These are phyloP conservation scores for Rhinoderma darwinii DNA, from an alignment of 2,113 vertebrate genomes.

Conservation along the genomic window DNA sequence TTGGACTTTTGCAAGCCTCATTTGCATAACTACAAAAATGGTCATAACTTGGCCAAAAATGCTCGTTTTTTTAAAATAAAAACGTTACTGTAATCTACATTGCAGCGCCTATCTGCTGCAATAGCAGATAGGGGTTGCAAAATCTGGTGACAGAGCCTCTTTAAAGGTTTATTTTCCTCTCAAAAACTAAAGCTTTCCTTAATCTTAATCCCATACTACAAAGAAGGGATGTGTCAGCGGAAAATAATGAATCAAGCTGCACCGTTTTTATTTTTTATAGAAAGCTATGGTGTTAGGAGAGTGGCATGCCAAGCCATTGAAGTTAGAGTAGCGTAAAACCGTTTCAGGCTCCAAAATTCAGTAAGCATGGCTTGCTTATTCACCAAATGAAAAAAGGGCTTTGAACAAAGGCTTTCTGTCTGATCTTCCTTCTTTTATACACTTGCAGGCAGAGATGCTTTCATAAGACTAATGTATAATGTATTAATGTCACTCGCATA, in stretches of 20 bases:
- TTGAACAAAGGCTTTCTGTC: conserved; percentile 57
- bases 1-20: too few species aligned
- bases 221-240: conserved; percentile 31
- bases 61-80: too few species aligned
- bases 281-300: conserved; percentile 16
- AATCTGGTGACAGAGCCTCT: too few species aligned
- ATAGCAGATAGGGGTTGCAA: too few species aligned
- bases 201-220: conserved; percentile 29
- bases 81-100: too few species aligned
- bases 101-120: too few species aligned
- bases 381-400: conserved; percentile 52
- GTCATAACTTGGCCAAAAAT: too few species aligned
- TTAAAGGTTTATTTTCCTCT: not conserved
- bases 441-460: conserved; percentile 27
- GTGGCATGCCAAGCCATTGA: conserved; percentile 48
- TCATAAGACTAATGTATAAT: conserved; percentile 48
- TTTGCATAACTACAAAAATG: too few species aligned
- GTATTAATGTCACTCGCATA: conserved; percentile 43
- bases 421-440: conserved; percentile 48
- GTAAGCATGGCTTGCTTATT: conserved; percentile 44
- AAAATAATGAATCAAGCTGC: conserved; percentile 45
- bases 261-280: conserved; percentile 32
- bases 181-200: conserved; percentile 16
- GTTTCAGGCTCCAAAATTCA: conserved; percentile 30
- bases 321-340: conserved; percentile 31